Conservation (phyloP, 1,140 invertebrate species). For the Hyphantria cunea region DNA sequence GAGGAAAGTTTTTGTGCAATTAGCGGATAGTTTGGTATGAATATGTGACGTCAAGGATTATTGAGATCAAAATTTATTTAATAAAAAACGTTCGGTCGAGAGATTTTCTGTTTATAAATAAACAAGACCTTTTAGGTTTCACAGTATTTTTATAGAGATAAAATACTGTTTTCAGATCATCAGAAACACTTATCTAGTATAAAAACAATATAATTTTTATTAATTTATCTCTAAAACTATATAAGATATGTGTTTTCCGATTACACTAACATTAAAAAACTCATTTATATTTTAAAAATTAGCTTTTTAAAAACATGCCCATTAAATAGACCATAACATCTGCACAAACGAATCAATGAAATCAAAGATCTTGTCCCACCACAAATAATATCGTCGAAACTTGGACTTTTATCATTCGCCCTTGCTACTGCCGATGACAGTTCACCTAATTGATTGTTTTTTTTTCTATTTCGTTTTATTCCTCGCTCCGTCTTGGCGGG, state of each 20-base stretch:
- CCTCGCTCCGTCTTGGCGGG: constrained; percentile 31
- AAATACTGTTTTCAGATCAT: no score
- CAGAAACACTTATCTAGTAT: no score
- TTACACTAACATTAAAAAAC: no score
- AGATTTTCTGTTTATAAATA: no score
- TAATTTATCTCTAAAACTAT: no score
- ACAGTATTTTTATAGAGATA: no score
- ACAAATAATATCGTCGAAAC: constrained; percentile 32
- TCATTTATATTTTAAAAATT: no score
- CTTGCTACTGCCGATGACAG: constrained; percentile 57
- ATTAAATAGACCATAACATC: constrained; percentile 1
- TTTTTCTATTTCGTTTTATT: constrained; percentile 41
- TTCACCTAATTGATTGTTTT: constrained; percentile 70
- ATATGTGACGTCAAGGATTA: constrained; percentile 17
- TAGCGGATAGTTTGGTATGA: constrained; percentile 68
- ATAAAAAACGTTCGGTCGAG: neutral
- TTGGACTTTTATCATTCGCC: constrained; percentile 47
- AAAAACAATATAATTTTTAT: no score
- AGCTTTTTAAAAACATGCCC: no score
- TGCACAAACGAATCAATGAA: constrained; percentile 35
- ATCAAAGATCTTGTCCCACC: constrained; percentile 18
- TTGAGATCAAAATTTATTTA: neutral
- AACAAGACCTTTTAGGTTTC: no score
- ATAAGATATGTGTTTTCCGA: no score
- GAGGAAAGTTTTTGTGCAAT: constrained; percentile 73